Conservation (phyloP, 35 echinoderm and acorn worm genomes). For the Antedon bifida region DNA sequence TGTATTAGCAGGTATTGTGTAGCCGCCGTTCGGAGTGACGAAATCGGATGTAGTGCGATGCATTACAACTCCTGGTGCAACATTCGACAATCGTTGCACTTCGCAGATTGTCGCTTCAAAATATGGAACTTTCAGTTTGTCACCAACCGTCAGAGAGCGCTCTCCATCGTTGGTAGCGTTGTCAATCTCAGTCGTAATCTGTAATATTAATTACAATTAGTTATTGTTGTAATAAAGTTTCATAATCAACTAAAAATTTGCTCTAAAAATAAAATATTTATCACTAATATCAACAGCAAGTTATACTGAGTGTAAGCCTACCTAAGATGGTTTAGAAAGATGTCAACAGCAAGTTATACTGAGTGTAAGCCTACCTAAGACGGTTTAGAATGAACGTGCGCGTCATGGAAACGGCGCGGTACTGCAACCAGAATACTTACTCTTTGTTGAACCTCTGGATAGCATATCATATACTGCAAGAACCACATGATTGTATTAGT, state of each 20-base stretch:
- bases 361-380: no score
- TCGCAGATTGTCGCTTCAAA: not conserved
- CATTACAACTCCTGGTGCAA: not conserved
- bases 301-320: no score
- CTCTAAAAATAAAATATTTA: no score
- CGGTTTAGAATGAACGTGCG: no score
- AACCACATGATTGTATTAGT: conserved; percentile 39
- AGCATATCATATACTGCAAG: conserved; percentile 3
- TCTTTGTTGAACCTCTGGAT: conserved; percentile 38
- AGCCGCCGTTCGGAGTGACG: not conserved
- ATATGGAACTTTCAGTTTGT: not conserved
- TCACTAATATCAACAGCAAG: no score
- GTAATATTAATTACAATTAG: no score
- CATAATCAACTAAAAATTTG: no score
- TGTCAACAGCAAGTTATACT: no score
- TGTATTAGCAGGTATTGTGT: not conserved
- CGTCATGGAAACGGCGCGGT: no score
- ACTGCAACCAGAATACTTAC: conserved; percentile 3
- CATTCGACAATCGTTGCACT: not conserved
- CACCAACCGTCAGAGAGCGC: not conserved
- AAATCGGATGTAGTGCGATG: not conserved
- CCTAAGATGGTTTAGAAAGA: no score
- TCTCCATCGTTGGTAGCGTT: not conserved
- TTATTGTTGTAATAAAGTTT: no score
- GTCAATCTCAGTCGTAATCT: not conserved